phyloP scores from a whole-genome alignment of 2,113 vertebrate genomes.

The Pseudorasbora parva region DNA sequence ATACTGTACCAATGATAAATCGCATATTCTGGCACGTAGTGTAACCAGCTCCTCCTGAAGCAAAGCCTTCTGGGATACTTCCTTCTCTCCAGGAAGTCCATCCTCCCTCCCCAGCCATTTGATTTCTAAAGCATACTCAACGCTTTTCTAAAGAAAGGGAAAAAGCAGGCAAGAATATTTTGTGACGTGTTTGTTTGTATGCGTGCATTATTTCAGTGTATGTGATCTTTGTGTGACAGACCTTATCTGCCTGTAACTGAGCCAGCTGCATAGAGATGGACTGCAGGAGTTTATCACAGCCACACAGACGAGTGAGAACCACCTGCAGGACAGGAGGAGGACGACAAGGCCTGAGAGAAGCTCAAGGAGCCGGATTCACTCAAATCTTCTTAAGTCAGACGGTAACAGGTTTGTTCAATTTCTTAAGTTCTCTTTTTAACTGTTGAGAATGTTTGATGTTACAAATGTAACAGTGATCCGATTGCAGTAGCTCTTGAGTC shows the following conservation, averaged over 20 bases:
- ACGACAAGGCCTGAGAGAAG: not conserved
- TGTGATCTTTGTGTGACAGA: not conserved
- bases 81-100: constrained; percentile 73
- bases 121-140: constrained; percentile 84
- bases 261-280: constrained; percentile 40
- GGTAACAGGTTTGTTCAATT: not conserved
- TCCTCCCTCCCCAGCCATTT: constrained; percentile 78
- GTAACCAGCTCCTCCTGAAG: constrained; percentile 89
- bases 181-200: not conserved
- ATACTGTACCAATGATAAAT: constrained; percentile 77
- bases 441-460: not conserved
- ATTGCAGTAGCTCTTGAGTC: not conserved
- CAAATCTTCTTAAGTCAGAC: not conserved
- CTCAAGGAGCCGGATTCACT: not conserved
- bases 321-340: constrained; percentile 30
- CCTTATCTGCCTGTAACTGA: constrained; percentile 53
- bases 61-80: constrained; percentile 81
- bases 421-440: not conserved
- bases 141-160: constrained; percentile 73
- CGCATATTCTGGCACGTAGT: constrained; percentile 84
- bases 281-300: constrained; percentile 58
- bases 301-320: constrained; percentile 57
- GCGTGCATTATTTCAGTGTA: not conserved
- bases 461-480: not conserved
- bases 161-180: not conserved